A percentile compares a stretch with the other conserved stretches of the same genome.
Conservation (phyloP, 2,888 invertebrate species). For the Calliopum simillimum region DNA sequence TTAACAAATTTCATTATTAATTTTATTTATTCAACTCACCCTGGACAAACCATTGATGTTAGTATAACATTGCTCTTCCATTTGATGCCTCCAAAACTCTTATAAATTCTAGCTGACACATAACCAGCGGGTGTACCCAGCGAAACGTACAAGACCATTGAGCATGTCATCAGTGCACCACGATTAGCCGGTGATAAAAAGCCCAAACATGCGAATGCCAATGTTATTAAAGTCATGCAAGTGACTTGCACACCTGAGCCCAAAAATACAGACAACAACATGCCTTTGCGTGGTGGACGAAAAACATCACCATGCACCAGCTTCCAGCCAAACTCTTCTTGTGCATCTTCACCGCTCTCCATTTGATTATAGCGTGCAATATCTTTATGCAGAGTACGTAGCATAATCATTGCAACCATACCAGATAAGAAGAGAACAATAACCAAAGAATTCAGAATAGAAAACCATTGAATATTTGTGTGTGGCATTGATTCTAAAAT, state of each 20-base stretch:
- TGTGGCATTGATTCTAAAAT: constrained; percentile 98
- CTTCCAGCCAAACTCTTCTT: constrained; percentile 93
- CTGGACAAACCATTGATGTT: constrained; percentile 96
- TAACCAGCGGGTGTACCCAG: constrained; percentile 97
- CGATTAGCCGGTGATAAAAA: constrained; percentile 98
- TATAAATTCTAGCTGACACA: constrained; percentile 96
- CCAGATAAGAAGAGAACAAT: constrained; percentile 97
- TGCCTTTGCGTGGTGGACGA: constrained; percentile 94
- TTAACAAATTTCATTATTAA: background rate
- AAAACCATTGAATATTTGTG: constrained; percentile 99
- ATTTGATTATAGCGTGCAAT: constrained; percentile 98
- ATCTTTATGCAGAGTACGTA: constrained; percentile 97
- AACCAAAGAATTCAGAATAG: constrained; percentile 96
- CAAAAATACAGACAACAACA: constrained; percentile 95
- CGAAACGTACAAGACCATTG: constrained; percentile 96
- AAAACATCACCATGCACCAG: constrained; percentile 98
- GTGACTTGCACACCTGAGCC: constrained; percentile 96
- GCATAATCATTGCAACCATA: constrained; percentile 99
- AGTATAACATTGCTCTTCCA: constrained; percentile 99
- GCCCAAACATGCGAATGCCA: constrained; percentile 98
- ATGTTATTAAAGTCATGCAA: constrained; percentile 94
- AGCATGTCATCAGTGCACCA: constrained; percentile 98
- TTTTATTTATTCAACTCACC: constrained; percentile 72
- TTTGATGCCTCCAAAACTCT: constrained; percentile 97
- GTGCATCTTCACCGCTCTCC: constrained; percentile 88